Conservation (phyloP, 2,113 vertebrate species). For the Thunnus maccoyii region DNA sequence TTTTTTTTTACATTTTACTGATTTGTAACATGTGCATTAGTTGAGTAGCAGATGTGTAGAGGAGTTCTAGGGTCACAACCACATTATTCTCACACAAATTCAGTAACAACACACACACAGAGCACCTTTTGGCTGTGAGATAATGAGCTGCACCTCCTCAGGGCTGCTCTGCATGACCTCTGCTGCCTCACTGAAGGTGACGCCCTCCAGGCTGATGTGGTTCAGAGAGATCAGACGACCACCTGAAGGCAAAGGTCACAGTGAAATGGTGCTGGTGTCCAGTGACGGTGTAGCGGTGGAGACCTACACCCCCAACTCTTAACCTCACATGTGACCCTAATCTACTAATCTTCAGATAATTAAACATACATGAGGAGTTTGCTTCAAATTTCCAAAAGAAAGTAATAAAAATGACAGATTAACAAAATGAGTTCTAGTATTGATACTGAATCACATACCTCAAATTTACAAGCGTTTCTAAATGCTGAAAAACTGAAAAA, state of each 20-base stretch:
- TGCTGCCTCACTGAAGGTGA: constrained; percentile 89
- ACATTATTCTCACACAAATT: constrained; percentile 16
- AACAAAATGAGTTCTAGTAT: no score
- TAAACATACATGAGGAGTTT: no score
- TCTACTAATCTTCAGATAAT: no score
- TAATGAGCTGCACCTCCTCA: constrained; percentile 88
- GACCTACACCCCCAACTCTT: not conserved
- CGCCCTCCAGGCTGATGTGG: constrained; percentile 90
- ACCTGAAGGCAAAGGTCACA: constrained; percentile 82
- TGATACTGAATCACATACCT: no score
- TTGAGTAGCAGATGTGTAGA: not conserved
- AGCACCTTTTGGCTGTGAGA: constrained; percentile 92
- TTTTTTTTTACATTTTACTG: not conserved
- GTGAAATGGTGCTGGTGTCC: constrained; percentile 33
- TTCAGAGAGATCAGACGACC: constrained; percentile 93
- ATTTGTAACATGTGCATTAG: not conserved
- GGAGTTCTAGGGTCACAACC: constrained; percentile 13
- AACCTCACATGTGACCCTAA: not conserved
- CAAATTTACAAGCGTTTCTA: no score
- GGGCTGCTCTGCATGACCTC: constrained; percentile 92
- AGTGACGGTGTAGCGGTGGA: constrained; percentile 1
- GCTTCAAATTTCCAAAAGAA: no score
- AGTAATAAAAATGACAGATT: no score
- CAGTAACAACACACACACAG: constrained; percentile 9
- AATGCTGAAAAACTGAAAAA: no score